Base-by-base conservation (phyloP, 2,113 vertebrate genomes). In the Heliornis fulica region DNA sequence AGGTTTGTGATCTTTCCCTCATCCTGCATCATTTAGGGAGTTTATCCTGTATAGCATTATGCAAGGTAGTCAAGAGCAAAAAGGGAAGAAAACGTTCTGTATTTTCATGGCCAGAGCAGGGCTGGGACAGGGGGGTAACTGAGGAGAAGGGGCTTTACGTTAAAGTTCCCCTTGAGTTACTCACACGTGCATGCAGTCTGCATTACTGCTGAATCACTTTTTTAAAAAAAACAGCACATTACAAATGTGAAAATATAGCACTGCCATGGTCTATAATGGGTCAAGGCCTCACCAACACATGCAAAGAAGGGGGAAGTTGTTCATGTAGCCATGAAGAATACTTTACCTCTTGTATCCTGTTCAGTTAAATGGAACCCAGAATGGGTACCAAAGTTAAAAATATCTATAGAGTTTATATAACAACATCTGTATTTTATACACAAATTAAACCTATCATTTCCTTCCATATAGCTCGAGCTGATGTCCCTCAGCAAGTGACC, bases 121-220 rank as follows among this genome's bases (percentile, higher is more conserved):
- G 32, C 65, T 50, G 51, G 51, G 20, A n/a, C n/a, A n/a, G n/a
- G 34, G 34, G 40, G 8, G 43, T 26, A 70, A 63, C 3, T 46
- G 83, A 23, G 80, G 19, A 96, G 56, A 97, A 92, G 96, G 93
- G 95, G 69, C 51, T 95, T 97, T 96, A 94, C 72, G 13, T 89
- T 93, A 46, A 89, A 84, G 69, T 96, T 97, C 89, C 95, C 68
- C 95, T 94, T 94, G 91, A 96, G 76, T 84, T 93, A 82, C 72
- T 61, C 76, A 82, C 94, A 94, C 57, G 86, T 95, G 96, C 86
- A 84, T 71, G 69, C 56, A 68, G 46, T 71, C 57, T 94, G 72
- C 89, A 91, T 93, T 96, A 93, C 83, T 97, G 96, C 96, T 97
- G 96, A 96, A 93, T 97, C 96, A 97, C 70, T 38, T 76, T 61